A percentile compares a stretch with the other conserved stretches of the same genome.
Evolutionary conservation across 2,797 vertebrate species (phyloP).

Genomic region (Typhlichthys subterraneus): DNA sequence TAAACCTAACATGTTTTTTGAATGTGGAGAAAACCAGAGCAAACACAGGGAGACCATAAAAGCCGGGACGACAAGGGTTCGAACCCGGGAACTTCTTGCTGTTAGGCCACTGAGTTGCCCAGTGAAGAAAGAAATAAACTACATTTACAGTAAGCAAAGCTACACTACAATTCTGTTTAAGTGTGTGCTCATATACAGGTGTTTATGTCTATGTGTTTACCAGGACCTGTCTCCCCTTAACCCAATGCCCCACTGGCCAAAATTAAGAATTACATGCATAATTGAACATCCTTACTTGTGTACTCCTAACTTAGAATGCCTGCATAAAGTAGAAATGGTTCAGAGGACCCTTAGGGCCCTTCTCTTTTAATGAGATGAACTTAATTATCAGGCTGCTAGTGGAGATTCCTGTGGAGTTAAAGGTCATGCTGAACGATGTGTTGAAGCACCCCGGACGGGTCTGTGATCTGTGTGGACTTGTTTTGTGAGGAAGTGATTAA

Average conservation of each 20-base stretch:
- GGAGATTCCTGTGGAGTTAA: slow-evolving; percentile 19
- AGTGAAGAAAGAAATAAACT: too few species aligned
- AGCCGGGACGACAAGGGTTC: too few species aligned
- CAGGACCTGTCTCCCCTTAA: neutral
- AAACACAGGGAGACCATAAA: too few species aligned
- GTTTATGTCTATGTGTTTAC: neutral
- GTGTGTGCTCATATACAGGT: too few species aligned
- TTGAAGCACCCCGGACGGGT: slow-evolving; percentile 8
- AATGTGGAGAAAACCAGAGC: too few species aligned
- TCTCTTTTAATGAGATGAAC: slow-evolving; percentile 43
- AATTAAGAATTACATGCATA: too few species aligned
- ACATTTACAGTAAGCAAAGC: too few species aligned
- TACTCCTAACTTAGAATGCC: slow-evolving; percentile 13
- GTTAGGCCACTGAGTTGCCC: too few species aligned
- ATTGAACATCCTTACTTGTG: neutral
- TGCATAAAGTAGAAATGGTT: slow-evolving; percentile 11
- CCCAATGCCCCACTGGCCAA: too few species aligned
- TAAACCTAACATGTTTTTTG: too few species aligned
- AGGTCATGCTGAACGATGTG: slow-evolving; percentile 34
- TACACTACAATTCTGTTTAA: too few species aligned
- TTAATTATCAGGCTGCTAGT: slow-evolving; percentile 38
- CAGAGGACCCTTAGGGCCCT: slow-evolving; percentile 7
- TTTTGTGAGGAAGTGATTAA: neutral
- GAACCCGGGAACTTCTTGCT: too few species aligned
- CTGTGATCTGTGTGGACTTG: neutral